A percentile compares a stretch with the other conserved stretches of the same genome.
phyloP scores from a whole-genome alignment of 1,140 invertebrate species.

The Caerostris extrusa region DNA sequence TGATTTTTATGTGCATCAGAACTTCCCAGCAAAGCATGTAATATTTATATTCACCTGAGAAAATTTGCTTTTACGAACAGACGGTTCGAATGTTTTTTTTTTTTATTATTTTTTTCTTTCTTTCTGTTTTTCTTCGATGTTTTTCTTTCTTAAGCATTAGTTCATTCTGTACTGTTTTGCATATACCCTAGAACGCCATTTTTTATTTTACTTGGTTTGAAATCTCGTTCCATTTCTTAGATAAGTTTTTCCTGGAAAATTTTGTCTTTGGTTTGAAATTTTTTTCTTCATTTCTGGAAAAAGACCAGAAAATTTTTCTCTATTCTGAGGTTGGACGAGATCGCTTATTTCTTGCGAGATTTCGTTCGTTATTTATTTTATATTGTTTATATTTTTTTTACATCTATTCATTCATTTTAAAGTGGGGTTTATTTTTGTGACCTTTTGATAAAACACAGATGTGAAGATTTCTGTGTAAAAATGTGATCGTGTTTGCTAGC shows the following conservation, averaged over 20 bases:
- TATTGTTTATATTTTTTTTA: background rate
- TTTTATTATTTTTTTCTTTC: background rate
- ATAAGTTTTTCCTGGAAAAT: background rate
- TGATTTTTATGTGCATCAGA: background rate
- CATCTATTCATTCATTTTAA: background rate
- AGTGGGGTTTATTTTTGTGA: background rate
- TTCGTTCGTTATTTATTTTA: background rate
- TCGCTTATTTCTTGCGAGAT: background rate
- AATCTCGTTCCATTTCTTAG: constrained; percentile 2
- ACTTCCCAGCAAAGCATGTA: constrained; percentile 12
- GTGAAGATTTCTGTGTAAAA: no score
- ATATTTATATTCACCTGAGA: constrained; percentile 30
- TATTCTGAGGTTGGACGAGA: background rate
- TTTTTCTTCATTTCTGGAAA: background rate
- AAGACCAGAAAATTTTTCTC: background rate
- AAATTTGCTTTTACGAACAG: constrained; percentile 5
- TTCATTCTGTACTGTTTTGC: background rate
- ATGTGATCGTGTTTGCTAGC: background rate
- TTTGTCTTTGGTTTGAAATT: background rate
- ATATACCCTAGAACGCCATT: background rate
- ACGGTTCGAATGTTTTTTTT: background rate
- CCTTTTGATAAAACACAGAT: background rate
- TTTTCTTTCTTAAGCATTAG: background rate
- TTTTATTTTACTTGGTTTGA: background rate
- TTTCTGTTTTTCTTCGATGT: no score